phyloP scores from a whole-genome alignment of 2,113 vertebrate genomes.

The Oostethus manadensis region DNA sequence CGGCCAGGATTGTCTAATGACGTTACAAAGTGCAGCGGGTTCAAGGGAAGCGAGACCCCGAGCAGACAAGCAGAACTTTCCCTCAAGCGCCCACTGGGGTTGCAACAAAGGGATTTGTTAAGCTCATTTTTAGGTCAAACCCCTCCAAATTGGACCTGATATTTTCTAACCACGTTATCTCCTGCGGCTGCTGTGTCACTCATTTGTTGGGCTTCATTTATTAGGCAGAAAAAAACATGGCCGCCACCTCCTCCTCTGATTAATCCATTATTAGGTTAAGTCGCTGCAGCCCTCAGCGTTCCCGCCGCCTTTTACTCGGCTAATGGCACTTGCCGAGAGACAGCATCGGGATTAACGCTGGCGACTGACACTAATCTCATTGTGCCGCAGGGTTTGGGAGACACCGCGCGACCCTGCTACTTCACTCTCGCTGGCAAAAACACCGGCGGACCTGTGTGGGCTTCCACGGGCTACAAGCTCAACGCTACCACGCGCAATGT shows the following conservation, averaged over 20 bases:
- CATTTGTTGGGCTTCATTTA: slow-evolving; percentile 33
- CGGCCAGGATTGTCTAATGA: background rate
- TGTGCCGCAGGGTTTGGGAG: slow-evolving; percentile 68
- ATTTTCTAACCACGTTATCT: slow-evolving; percentile 5
- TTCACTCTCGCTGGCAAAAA: slow-evolving; percentile 58
- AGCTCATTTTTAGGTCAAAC: slow-evolving; percentile 18
- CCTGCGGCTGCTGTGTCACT: slow-evolving; percentile 25
- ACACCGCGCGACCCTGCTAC: slow-evolving; percentile 46
- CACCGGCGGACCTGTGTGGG: slow-evolving; percentile 3
- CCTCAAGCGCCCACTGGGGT: background rate
- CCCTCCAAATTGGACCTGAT: slow-evolving; percentile 6
- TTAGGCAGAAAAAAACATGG: slow-evolving; percentile 31
- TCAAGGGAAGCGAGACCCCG: background rate
- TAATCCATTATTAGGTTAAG: slow-evolving; percentile 62
- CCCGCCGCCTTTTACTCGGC: slow-evolving; percentile 42
- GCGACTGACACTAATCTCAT: slow-evolving; percentile 72
- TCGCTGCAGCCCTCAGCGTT: slow-evolving; percentile 29
- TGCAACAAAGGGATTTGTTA: background rate
- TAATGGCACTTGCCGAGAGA: slow-evolving; percentile 50
- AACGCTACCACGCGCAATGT: background rate
- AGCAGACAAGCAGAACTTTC: background rate
- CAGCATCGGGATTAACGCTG: slow-evolving; percentile 68
- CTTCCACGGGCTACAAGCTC: background rate
- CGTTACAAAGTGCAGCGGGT: background rate
- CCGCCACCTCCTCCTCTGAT: slow-evolving; percentile 40